phyloP scores from a whole-genome alignment of 2,888 invertebrate genomes.

The Malachius bipustulatus region DNA sequence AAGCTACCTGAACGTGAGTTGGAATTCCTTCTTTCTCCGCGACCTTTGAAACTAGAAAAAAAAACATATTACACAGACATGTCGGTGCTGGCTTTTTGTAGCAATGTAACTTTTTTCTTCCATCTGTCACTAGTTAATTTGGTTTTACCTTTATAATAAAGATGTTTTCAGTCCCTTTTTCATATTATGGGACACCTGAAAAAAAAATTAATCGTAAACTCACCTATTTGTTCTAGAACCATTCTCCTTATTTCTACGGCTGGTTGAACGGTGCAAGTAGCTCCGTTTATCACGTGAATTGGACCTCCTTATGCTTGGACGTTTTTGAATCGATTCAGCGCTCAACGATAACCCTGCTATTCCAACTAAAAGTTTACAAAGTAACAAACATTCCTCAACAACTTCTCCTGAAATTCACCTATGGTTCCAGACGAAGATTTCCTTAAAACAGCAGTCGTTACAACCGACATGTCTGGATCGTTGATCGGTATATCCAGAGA shows the following conservation, averaged over 20 bases:
- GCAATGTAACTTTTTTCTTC: no score
- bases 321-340: conserved; percentile 50
- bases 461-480: conserved; percentile 33
- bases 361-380: no score
- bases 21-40: conserved; percentile 29
- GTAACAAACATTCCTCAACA: no score
- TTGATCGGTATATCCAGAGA: conserved; percentile 37
- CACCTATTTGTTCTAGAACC: conserved; percentile 38
- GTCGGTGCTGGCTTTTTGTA: no score
- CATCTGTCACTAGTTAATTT: no score
- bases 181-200: no score
- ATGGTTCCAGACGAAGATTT: conserved; percentile 47
- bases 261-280: conserved; percentile 42
- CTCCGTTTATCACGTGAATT: conserved; percentile 43
- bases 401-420: no score
- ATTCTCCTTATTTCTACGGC: conserved; percentile 47
- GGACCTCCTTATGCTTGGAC: conserved; percentile 44
- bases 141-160: no score
- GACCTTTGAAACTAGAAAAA: conserved; percentile 32
- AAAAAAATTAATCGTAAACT: no score
- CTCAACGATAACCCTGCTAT: conserved; percentile 49
- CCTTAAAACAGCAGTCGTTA: conserved; percentile 35
- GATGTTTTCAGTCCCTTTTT: no score
- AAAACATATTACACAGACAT: no score
- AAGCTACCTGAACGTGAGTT: conserved; percentile 32